A percentile compares a stretch with the other conserved stretches of the same genome.
phyloP scores from a whole-genome alignment of 2,797 vertebrate species.

The Syngnathus rostellatus region DNA sequence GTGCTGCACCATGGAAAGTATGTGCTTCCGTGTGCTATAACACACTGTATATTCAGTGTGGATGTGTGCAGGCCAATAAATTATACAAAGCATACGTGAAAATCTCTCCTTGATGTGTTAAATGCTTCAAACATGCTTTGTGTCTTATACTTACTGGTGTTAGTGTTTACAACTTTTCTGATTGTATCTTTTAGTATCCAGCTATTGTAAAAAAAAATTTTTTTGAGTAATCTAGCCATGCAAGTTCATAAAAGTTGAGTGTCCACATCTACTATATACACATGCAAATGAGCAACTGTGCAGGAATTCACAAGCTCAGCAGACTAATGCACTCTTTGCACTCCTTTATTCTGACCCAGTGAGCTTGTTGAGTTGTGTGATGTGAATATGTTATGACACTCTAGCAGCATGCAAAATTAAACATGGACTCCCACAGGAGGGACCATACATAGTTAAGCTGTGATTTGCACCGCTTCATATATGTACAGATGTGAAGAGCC shows the following conservation, averaged over 20 bases:
- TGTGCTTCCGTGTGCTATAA: background rate
- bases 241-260: background rate
- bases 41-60: conserved; percentile 8
- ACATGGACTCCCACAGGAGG: conserved; percentile 53
- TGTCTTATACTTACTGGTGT: background rate
- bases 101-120: conserved; percentile 22
- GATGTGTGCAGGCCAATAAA: conserved; percentile 23
- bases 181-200: too few relatives aligned
- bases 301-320: conserved; percentile 13
- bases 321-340: conserved; percentile 17
- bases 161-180: too few relatives aligned
- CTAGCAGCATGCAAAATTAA: conserved; percentile 66
- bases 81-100: conserved; percentile 24
- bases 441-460: conserved; percentile 56
- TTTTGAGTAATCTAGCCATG: too few relatives aligned
- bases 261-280: background rate
- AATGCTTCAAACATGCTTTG: conserved; percentile 9
- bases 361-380: conserved; percentile 59
- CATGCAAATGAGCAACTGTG: conserved; percentile 11
- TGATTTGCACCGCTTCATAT: conserved; percentile 48
- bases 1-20: background rate
- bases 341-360: conserved; percentile 32
- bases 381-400: conserved; percentile 62
- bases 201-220: too few relatives aligned
- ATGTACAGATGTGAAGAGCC: conserved; percentile 16